These are phyloP conservation scores for Drosophila pachea DNA, from an alignment of 1,140 invertebrate genomes.

Conservation along the genomic window DNA sequence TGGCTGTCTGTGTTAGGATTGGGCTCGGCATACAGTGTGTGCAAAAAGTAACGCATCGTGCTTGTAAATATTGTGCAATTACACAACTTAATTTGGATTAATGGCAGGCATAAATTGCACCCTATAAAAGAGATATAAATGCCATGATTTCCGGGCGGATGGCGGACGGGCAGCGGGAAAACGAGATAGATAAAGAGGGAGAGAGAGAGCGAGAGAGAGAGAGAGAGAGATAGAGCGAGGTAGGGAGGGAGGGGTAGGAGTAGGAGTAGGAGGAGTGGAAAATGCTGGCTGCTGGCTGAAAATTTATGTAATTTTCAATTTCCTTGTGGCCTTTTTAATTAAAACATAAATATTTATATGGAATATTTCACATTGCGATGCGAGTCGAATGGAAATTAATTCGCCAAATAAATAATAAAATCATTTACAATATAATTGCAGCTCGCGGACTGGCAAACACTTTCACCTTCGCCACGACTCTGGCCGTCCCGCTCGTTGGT, in stretches of 20 bases:
- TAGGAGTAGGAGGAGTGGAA: not conserved
- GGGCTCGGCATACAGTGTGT: not conserved
- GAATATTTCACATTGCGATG: slow-evolving; percentile 62
- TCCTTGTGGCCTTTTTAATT: slow-evolving; percentile 77
- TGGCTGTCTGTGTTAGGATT: too few species aligned
- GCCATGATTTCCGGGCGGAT: slow-evolving; percentile 40
- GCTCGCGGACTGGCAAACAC: slow-evolving; percentile 55
- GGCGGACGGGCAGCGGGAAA: too few species aligned
- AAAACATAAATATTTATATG: slow-evolving; percentile 77
- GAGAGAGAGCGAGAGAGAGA: too few species aligned
- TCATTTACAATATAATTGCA: slow-evolving; percentile 77
- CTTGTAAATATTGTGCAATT: slow-evolving; percentile 28
- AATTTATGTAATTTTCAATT: slow-evolving; percentile 73
- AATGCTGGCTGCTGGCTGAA: slow-evolving; percentile 49
- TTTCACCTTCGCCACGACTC: slow-evolving; percentile 72
- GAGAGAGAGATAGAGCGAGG: too few species aligned
- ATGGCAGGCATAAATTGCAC: slow-evolving; percentile 64
- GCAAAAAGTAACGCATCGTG: not conserved
- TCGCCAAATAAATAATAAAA: slow-evolving; percentile 77
- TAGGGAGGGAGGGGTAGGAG: too few species aligned
- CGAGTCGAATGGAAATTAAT: slow-evolving; percentile 61
- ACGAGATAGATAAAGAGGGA: too few species aligned
- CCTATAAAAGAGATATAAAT: slow-evolving; percentile 67
- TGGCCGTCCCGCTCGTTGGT: not conserved
- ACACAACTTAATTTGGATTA: slow-evolving; percentile 64